Base-by-base conservation (phyloP, 2,797 vertebrate species). In the Rhinichthys osculus region DNA sequence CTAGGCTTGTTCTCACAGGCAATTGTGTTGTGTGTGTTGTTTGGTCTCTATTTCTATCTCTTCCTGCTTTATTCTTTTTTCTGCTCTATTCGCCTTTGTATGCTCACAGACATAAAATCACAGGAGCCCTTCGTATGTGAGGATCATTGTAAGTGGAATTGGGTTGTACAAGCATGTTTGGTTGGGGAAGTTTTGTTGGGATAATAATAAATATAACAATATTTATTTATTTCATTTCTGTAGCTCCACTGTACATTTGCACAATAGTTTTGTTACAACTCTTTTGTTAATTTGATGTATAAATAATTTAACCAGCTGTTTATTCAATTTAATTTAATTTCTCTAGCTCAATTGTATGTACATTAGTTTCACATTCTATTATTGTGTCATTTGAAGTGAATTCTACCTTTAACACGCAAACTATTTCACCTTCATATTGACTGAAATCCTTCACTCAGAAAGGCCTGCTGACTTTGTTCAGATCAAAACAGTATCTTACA, bases 1-100 rank as follows among this genome's bases (percentile, higher is more conserved):
- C 38, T 30, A 67, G 82, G 42, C 88, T 86, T 87, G 86, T 89
- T 89, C 89, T 90, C 89, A 79, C 90, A 89, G 89, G 78, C 87
- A 85, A 67, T 86, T 81, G 6, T 69, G 59, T 69, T 71, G 23
- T 52, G 44, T 57, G 38, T 84, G 72, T 76, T 35, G 19, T 59
- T 81, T 70, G 17, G 74, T 82, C 52, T 69, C 3, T 62, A 23
- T 73, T 50, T 76, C 35, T 70, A 52, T 62, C 35, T 73, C 38
- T 66, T 66, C 69, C 70, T 81, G 52, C 23, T 59, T 54, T 42
- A 59, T 64, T 23, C 52, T 59, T 35, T 16, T 79, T 84, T 81
- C n/a, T 81, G 21, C 30, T 69, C 47, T 54, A 5, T 85, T 66
- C 23, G 14, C 64, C 33, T 84, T 84, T 87, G 80, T 80, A 72